Conservation (phyloP, 2,888 invertebrate genomes). For the Apotomis betuletana region DNA sequence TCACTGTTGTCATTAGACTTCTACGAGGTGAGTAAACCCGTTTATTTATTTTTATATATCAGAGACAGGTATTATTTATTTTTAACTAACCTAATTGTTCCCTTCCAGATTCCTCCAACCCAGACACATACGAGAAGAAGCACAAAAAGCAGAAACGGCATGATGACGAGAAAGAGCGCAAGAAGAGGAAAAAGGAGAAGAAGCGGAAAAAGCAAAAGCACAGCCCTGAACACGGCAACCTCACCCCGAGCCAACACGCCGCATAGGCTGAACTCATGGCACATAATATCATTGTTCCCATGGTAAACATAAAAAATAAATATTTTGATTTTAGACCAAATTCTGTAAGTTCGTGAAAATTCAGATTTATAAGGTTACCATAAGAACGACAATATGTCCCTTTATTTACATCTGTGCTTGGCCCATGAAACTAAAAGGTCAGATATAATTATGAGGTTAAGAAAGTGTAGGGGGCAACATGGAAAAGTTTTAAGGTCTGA, state of each 20-base stretch:
- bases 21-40: too few species aligned
- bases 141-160: constrained; percentile 97
- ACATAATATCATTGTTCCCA: too few species aligned
- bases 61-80: background rate
- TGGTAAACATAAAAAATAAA: too few species aligned
- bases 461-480: background rate
- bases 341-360: too few species aligned
- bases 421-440: too few species aligned
- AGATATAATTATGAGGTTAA: too few species aligned
- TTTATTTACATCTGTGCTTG: too few species aligned
- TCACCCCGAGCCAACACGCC: constrained; percentile 79
- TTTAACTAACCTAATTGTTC: background rate
- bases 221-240: constrained; percentile 92
- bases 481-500: constrained; percentile 26
- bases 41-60: too few species aligned
- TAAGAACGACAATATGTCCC: too few species aligned
- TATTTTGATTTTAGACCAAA: too few species aligned
- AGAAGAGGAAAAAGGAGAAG: constrained; percentile 97
- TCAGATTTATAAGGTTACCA: too few species aligned
- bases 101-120: constrained; percentile 83
- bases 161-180: constrained; percentile 96
- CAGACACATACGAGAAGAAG: constrained; percentile 96
- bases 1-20: too few species aligned
- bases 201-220: constrained; percentile 97
- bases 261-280: constrained; percentile 51